Base-by-base conservation (phyloP, 64 coral and sea anemone species). In the Montipora cactus region DNA sequence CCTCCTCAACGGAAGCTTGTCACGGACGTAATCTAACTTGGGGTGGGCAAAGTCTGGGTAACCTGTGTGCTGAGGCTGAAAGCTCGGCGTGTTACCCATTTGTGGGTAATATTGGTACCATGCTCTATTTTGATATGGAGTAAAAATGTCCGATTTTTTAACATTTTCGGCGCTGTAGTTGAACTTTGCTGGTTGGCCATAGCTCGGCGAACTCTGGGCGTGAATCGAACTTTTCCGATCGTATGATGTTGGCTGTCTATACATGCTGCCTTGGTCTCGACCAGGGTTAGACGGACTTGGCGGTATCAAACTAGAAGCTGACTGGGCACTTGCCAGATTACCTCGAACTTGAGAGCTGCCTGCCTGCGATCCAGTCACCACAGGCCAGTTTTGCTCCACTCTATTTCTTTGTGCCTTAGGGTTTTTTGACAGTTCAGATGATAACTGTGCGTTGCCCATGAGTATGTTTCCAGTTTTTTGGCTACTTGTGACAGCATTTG, bases 151-250 rank as follows among this genome's bases (percentile, higher is more conserved):
- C 62, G 59, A 6, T 44, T 47, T 84, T 84, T 28, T 67, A 18
- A 44, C 55, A 13, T 19, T 84, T 84, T 3, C 59, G 16, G 12
- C 8, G 8, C 81, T 20, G 82, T 49, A 72, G 44, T 50, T 49
- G 45, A 19, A 13, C 76, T 19, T 49, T 18, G 44, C 3, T 78
- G 76, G 16, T 7, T 78, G 18, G 46, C 19, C 44, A 67, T 19
- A 50, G 10, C 2, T 16, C 2, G 82, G 15, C 5, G 44, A 22
- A 72, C 3, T 66, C 46, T 37, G 55, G 7, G 9, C 55, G 21
- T 71, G 28, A 50, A 86, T 86, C 68, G 7, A 19, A 86, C 67
- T 46, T 72, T 86, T 86, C 45, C 61, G 49, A n/a, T 71, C 66
- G 15, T 71, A 71, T 71, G 0, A 22, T 10, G 44, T 50, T 72